These are phyloP conservation scores for Halichoerus grypus DNA, from an alignment of 2,113 vertebrate genomes.

Conservation along the genomic window DNA sequence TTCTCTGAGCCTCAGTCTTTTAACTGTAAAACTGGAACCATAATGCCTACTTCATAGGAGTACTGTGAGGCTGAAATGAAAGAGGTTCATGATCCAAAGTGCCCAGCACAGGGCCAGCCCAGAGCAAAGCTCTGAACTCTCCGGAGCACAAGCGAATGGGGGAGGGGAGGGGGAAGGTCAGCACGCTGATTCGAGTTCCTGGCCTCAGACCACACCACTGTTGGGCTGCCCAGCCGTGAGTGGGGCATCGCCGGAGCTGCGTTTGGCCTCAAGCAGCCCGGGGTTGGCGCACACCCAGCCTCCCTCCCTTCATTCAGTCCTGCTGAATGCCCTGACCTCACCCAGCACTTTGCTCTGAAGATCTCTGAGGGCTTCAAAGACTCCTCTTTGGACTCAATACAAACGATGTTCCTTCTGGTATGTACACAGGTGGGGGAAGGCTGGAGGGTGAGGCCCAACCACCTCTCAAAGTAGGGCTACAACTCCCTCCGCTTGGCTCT, in stretches of 20 bases:
- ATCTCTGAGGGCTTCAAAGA: constrained; percentile 63
- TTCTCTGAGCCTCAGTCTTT: neutral
- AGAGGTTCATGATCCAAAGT: neutral
- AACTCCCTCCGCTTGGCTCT: neutral
- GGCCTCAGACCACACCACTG: neutral
- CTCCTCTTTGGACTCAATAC: constrained; percentile 53
- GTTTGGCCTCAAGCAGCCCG: accelerated
- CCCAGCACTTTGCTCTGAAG: constrained; percentile 48
- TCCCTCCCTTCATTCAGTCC: neutral
- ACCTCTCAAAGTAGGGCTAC: neutral
- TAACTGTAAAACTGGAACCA: neutral
- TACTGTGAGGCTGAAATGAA: neutral
- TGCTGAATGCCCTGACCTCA: constrained; percentile 52
- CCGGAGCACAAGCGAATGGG: neutral
- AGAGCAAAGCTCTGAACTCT: neutral
- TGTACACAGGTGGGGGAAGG: constrained; percentile 59
- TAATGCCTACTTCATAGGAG: neutral
- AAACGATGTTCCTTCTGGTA: neutral
- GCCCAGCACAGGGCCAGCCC: neutral
- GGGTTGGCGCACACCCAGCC: neutral
- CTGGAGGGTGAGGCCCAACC: neutral
- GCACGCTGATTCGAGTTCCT: accelerated
- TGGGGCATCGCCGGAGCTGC: neutral
- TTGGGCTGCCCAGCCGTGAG: no score
- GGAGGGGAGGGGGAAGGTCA: accelerated